Evolutionary conservation across 2,888 invertebrate species (phyloP).

Genomic region (Mimumesa dahlbomi): DNA sequence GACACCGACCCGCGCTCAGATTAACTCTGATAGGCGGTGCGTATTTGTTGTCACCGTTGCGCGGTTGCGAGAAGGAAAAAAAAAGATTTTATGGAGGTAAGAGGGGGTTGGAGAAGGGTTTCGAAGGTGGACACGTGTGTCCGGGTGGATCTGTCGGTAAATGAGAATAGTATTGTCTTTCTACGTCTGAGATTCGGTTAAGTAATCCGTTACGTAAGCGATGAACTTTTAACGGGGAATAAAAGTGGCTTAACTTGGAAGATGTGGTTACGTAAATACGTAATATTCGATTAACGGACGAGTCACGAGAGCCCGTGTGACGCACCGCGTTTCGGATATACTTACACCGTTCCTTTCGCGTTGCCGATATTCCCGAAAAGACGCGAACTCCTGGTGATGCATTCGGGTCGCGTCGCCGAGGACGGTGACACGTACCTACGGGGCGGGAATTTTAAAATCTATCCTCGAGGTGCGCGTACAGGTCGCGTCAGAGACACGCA

Average conservation of each 20-base stretch:
- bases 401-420: constrained; percentile 43
- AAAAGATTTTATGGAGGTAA: too few relatives aligned
- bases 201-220: too few relatives aligned
- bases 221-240: too few relatives aligned
- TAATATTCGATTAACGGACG: constrained; percentile 3
- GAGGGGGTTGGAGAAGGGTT: too few relatives aligned
- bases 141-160: too few relatives aligned
- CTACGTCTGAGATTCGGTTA: too few relatives aligned
- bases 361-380: constrained; percentile 33
- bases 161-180: too few relatives aligned
- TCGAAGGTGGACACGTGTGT: too few relatives aligned
- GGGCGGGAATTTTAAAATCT: constrained; percentile 53
- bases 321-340: constrained; percentile 13
- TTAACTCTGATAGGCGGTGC: constrained; percentile 4
- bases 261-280: background rate
- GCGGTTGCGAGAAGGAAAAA: too few relatives aligned
- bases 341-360: background rate
- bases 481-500: constrained; percentile 9
- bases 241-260: background rate
- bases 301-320: constrained; percentile 1
- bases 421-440: constrained; percentile 47
- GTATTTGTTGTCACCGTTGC: constrained; percentile 1
- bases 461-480: constrained; percentile 13
- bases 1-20: constrained; percentile 32
- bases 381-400: constrained; percentile 27